phyloP scores from a whole-genome alignment of 2,113 vertebrate species.

The Sinocyclocheilus maitianheensis region DNA sequence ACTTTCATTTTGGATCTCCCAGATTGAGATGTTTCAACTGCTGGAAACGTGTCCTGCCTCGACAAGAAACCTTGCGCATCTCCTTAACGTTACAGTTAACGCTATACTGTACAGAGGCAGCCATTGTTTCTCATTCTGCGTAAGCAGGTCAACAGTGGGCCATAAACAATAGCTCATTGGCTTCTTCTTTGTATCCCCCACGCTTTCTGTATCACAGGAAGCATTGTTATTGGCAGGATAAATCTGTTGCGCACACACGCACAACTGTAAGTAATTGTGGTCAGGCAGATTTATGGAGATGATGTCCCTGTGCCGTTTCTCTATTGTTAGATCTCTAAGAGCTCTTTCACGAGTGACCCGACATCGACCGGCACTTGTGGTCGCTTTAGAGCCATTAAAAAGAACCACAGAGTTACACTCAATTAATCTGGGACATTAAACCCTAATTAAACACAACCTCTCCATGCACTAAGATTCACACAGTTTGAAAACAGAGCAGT shows the following conservation, averaged over 20 bases:
- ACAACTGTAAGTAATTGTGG: constrained; percentile 10
- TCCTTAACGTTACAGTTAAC: not conserved
- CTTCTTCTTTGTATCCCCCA: not conserved
- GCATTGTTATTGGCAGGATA: constrained; percentile 10
- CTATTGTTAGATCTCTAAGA: constrained; percentile 15
- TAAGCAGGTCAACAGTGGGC: constrained; percentile 18
- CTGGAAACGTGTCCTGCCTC: not conserved
- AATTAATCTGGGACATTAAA: constrained; percentile 26
- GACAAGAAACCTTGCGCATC: not conserved
- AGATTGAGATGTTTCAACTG: not conserved
- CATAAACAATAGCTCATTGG: constrained; percentile 17
- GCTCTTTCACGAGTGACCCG: not conserved
- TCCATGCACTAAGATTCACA: not conserved
- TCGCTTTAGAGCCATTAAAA: constrained; percentile 10
- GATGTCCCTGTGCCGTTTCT: not conserved
- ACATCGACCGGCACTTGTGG: not conserved
- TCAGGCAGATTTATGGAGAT: constrained; percentile 21
- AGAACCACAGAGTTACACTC: constrained; percentile 5
- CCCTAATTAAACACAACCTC: constrained; percentile 7
- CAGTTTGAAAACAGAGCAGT: not conserved
- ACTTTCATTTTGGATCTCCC: not conserved
- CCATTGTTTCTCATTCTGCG: not conserved
- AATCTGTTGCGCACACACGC: not conserved
- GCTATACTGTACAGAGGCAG: constrained; percentile 16
- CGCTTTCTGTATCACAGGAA: not conserved